Evolutionary conservation across 2,113 vertebrate genomes (phyloP).

Genomic region (Misgurnus mizolepis): DNA sequence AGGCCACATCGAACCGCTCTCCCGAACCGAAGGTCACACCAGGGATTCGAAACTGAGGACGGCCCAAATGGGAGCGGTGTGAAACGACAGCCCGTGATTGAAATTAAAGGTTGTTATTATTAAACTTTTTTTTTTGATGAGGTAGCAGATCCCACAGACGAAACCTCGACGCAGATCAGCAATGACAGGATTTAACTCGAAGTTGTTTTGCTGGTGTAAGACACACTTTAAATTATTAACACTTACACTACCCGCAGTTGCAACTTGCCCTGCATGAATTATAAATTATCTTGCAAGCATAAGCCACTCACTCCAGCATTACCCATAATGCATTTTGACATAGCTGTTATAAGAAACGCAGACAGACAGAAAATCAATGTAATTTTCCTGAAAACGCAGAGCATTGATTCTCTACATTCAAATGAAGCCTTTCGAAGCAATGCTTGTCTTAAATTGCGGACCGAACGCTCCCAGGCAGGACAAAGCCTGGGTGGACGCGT

Average conservation of each 20-base stretch:
- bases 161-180: slow-evolving; percentile 54
- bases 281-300: slow-evolving; percentile 51
- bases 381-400: slow-evolving; percentile 22
- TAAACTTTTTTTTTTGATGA: slow-evolving; percentile 62
- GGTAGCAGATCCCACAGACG: slow-evolving; percentile 55
- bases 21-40: slow-evolving; percentile 49
- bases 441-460: slow-evolving; percentile 34
- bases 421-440: slow-evolving; percentile 36
- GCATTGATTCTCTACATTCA: slow-evolving; percentile 25
- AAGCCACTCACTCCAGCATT: slow-evolving; percentile 1
- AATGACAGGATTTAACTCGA: slow-evolving; percentile 61
- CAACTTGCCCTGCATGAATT: slow-evolving; percentile 60
- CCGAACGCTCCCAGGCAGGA: neutral
- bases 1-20: slow-evolving; percentile 61
- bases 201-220: slow-evolving; percentile 59
- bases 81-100: slow-evolving; percentile 59
- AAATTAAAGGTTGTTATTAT: slow-evolving; percentile 68
- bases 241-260: slow-evolving; percentile 67
- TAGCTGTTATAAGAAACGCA: slow-evolving; percentile 20
- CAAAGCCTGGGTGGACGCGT: neutral
- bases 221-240: slow-evolving; percentile 72
- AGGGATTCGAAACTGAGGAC: slow-evolving; percentile 53
- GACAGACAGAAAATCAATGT: slow-evolving; percentile 21
- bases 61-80: slow-evolving; percentile 46
- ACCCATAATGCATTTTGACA: slow-evolving; percentile 3